phyloP scores from a whole-genome alignment of 1,140 invertebrate genomes.

The Drosophila auraria region DNA sequence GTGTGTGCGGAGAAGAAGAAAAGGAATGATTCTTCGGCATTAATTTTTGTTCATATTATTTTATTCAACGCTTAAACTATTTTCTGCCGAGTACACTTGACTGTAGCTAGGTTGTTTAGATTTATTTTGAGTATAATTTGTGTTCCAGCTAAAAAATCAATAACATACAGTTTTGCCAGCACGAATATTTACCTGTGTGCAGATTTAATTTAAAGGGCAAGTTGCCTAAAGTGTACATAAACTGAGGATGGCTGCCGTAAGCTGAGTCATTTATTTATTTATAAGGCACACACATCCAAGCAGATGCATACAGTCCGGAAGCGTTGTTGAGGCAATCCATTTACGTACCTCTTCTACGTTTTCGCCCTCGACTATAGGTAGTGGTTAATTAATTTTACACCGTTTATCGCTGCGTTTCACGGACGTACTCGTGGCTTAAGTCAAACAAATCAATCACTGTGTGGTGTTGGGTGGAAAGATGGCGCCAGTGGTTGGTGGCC shows the following conservation, averaged over 20 bases:
- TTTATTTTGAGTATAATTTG: not conserved
- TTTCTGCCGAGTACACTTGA: too few relatives aligned
- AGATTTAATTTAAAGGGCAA: constrained; percentile 21
- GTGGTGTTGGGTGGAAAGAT: constrained; percentile 21
- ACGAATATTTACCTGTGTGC: not conserved
- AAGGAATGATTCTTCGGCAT: too few relatives aligned
- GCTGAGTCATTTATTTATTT: constrained; percentile 72
- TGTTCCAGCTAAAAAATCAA: not conserved
- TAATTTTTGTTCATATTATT: too few relatives aligned
- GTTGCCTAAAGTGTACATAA: constrained; percentile 26
- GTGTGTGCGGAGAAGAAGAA: too few relatives aligned
- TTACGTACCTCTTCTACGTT: constrained; percentile 33
- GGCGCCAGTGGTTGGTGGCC: constrained; percentile 31
- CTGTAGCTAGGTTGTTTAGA: too few relatives aligned
- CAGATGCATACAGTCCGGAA: constrained; percentile 49
- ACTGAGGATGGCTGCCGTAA: constrained; percentile 18
- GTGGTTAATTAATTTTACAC: constrained; percentile 80
- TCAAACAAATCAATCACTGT: constrained; percentile 76
- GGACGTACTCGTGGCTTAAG: constrained; percentile 60
- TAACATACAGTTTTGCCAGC: not conserved
- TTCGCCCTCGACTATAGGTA: constrained; percentile 26
- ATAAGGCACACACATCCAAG: constrained; percentile 51
- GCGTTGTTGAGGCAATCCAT: constrained; percentile 27
- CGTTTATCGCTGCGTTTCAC: constrained; percentile 75
- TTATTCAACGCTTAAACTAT: too few relatives aligned